Evolutionary conservation across 2,888 invertebrate genomes (phyloP), one percentile per base, ranked within the genome.

Genomic region (Spialia ferax): DNA sequence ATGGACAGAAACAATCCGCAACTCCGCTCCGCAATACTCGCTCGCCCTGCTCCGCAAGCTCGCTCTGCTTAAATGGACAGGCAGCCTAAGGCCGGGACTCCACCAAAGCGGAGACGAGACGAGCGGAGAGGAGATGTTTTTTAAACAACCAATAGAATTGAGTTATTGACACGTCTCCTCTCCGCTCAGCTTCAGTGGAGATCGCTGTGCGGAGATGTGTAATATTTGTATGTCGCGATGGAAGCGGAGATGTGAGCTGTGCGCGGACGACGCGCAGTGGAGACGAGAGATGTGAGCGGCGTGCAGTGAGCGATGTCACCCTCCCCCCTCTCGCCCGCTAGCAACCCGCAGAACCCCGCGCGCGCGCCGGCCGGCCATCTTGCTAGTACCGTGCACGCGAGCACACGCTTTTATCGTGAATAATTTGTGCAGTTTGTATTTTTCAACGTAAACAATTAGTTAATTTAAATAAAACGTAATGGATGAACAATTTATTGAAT

Each of bases 401-500:
- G 56, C 56, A 57, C 56, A 57, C 56, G 56, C 35, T 57, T 57
- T 35, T 57, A 35, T 32, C 56, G 56, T 52, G 52, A 52, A 52
- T 52, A 52, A 52, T 52, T 52, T 52, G 52, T 52, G 52, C 52
- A 52, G 52, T 52, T 52, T 52, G 52, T 52, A 52, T 52, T 52
- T 52, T 52, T 52, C 52, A 52, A 52, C 52, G 52, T 52, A 54
- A 54, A 54, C 54, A 54, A 54, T 54, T 54, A 54, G 54, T 54
- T 54, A 54, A 54, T 54, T 54, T 54, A 54, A 54, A 54, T 54
- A 38, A 57, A 35, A 57, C 57, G 57, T 57, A 57, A 66, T 66
- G 66, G 73, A 73, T 71, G 45, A 45, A 45, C 65, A 73, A 68
- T 70, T 73, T 68, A 73, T 73, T 66, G 70, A 73, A 69, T 65